phyloP scores from a whole-genome alignment of 2,797 vertebrate species.

The Betta splendens region DNA sequence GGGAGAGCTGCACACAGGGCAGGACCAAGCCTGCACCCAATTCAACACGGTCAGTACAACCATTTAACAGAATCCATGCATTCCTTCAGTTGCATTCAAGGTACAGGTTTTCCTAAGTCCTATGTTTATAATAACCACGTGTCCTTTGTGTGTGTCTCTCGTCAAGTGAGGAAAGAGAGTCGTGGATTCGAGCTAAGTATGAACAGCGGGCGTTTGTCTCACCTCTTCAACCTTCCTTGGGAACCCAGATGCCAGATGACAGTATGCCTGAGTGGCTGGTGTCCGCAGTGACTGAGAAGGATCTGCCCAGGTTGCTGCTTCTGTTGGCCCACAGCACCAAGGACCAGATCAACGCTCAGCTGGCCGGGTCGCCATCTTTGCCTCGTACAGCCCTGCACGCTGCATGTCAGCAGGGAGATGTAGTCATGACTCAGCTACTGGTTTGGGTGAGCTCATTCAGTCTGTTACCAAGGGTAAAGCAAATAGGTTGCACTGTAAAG shows the following conservation, averaged over 20 bases:
- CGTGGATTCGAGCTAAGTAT: conserved; percentile 96
- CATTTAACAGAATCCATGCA: no score
- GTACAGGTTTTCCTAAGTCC: no score
- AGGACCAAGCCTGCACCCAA: conserved; percentile 87
- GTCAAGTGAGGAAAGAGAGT: conserved; percentile 89
- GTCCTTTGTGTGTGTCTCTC: neutral
- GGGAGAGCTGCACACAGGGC: conserved; percentile 91
- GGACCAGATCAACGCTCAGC: conserved; percentile 84
- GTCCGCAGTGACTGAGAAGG: conserved; percentile 82
- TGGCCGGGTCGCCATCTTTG: conserved; percentile 56
- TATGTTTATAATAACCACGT: no score
- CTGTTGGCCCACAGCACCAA: conserved; percentile 92
- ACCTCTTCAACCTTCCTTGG: conserved; percentile 76
- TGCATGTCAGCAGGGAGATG: conserved; percentile 90
- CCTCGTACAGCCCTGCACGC: conserved; percentile 87
- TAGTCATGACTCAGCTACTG: conserved; percentile 94
- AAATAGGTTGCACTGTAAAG: no score
- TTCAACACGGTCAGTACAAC: conserved; percentile 87
- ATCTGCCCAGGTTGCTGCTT: conserved; percentile 87
- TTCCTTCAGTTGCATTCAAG: no score
- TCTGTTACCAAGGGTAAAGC: no score
- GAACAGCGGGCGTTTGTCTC: conserved; percentile 91
- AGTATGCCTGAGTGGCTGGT: conserved; percentile 76
- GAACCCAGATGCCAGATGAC: conserved; percentile 60
- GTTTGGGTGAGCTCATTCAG: conserved; percentile 85